A percentile compares a stretch with the other conserved stretches of the same genome.
Conservation (phyloP, 2,113 vertebrate species). For the Anoura caudifer region DNA sequence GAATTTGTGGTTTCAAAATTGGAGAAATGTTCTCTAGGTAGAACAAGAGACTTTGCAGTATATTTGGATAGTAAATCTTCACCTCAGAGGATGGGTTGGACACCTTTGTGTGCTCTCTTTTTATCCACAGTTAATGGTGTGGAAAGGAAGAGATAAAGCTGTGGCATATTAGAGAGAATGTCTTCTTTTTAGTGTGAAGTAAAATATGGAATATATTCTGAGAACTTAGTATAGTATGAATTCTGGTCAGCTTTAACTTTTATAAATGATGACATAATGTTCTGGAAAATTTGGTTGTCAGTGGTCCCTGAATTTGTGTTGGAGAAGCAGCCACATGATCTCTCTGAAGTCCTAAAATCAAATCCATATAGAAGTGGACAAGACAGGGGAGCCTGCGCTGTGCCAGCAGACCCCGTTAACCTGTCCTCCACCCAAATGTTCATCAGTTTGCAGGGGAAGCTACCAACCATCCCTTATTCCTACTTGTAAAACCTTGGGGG, state of each 20-base stretch:
- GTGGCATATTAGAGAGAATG: neutral
- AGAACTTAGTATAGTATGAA: neutral
- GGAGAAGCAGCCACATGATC: neutral
- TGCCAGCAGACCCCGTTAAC: neutral
- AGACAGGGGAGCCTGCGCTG: neutral
- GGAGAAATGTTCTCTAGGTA: neutral
- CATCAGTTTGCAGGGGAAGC: neutral
- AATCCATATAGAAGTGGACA: neutral
- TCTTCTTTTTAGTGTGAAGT: neutral
- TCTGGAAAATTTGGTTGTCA: neutral
- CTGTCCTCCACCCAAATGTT: neutral
- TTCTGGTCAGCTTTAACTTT: neutral
- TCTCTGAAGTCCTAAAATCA: neutral
- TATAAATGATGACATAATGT: neutral
- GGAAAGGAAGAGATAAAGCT: neutral
- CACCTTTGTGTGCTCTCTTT: neutral
- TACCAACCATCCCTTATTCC: accelerated
- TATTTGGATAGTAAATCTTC: neutral
- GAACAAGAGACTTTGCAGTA: neutral
- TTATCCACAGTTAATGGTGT: neutral
- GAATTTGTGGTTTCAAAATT: neutral
- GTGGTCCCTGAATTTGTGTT: neutral
- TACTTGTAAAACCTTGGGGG: neutral
- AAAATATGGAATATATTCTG: neutral
- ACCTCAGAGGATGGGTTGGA: neutral